Base-by-base conservation (phyloP, 2,888 invertebrate genomes). In the Mesorhabditis belari region DNA sequence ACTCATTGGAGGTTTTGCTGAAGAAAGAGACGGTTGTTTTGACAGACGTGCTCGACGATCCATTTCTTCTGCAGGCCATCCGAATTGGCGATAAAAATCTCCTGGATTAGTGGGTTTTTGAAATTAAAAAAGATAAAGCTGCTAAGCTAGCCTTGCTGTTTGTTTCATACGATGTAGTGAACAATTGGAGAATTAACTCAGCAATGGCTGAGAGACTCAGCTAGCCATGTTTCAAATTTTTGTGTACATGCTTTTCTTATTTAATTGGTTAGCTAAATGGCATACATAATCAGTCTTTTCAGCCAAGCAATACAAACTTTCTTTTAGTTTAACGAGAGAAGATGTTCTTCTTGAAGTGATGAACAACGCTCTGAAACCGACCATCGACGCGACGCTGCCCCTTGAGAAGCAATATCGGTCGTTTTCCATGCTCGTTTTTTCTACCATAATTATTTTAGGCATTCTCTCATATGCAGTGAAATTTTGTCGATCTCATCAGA, bases 41-140 rank as follows among this genome's bases (percentile, higher is more conserved):
- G 51, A 60, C 66, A 58, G 58, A 67, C 28, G 65, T 76, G 9
- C 64, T 76, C 6, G 67, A 65, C 25, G 70, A 76, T 60, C 66
- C 69, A 21, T 71, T 64, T 55, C 63, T 71, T 19, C 62, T 76
- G 9, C 73, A 75, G 60, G 74, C 75, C 56, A 59, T 68, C 4
- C 66, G 72, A 23, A 68, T 65, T 29, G 65, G 66, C n/a, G 67
- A 74, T 50, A 50, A 67, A 27, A 61, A 62, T 12, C 64, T 73
- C 2, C 53, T 76, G 6, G 44, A 64, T n/a, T 71, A 65, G 75
- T 75, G 28, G 64, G 69, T 58, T 60, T 29, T 51, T 59, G 26
- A n/a, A 6, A n/a, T n/a, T n/a, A 29, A 50, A 25, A n/a, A n/a
- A n/a, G 44, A 35, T 35, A n/a, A 35, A n/a, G 44, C 44, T 35